These are phyloP conservation scores for Periparus ater DNA, from an alignment of 2,797 vertebrate species.

Conservation along the genomic window DNA sequence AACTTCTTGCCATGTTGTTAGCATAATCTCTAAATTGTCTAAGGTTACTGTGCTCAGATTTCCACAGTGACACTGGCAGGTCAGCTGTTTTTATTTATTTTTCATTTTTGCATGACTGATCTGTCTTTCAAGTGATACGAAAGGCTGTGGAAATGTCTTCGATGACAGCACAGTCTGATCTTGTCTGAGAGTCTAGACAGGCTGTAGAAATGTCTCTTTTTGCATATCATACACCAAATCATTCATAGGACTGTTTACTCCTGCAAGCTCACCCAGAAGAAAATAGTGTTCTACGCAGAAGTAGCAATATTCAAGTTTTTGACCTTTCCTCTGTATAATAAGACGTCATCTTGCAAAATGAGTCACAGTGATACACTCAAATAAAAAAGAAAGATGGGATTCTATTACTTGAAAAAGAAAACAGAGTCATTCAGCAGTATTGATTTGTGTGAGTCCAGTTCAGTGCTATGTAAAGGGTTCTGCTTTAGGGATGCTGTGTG, in stretches of 20 bases:
- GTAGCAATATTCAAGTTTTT: slow-evolving; percentile 55
- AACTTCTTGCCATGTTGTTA: slow-evolving; percentile 63
- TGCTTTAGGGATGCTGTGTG: neutral
- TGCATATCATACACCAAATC: slow-evolving; percentile 61
- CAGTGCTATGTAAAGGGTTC: neutral
- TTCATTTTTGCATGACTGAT: slow-evolving; percentile 61
- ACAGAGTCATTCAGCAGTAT: neutral
- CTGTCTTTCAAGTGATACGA: slow-evolving; percentile 61
- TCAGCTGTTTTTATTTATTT: slow-evolving; percentile 70
- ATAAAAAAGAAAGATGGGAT: neutral
- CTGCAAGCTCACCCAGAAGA: slow-evolving; percentile 32
- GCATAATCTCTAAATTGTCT: slow-evolving; percentile 70
- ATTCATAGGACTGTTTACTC: slow-evolving; percentile 57
- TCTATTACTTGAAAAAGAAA: neutral
- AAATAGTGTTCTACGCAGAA: slow-evolving; percentile 43
- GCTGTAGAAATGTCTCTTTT: slow-evolving; percentile 64
- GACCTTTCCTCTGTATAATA: slow-evolving; percentile 30
- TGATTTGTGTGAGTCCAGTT: neutral
- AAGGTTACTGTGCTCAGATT: slow-evolving; percentile 63
- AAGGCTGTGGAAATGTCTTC: slow-evolving; percentile 66
- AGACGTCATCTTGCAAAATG: slow-evolving; percentile 13
- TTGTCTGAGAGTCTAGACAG: slow-evolving; percentile 74
- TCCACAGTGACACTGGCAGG: slow-evolving; percentile 48
- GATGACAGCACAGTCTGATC: slow-evolving; percentile 50
- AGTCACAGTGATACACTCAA: neutral